phyloP scores from a whole-genome alignment of 2,797 vertebrate species.

The Karalla daura region DNA sequence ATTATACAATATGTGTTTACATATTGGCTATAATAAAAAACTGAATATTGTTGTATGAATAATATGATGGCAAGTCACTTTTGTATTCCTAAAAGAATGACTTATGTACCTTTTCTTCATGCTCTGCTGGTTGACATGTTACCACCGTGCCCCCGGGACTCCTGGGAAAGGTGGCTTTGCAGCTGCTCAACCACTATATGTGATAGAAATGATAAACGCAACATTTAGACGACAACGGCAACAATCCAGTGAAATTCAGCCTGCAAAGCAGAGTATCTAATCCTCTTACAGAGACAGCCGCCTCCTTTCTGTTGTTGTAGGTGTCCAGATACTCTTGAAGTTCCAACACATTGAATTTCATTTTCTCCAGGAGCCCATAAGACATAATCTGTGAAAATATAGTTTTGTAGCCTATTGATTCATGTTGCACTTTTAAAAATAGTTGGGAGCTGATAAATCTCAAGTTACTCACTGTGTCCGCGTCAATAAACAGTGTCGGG shows the following conservation, averaged over 20 bases:
- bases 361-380: constrained; percentile 95
- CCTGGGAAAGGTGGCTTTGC: constrained; percentile 91
- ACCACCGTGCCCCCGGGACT: constrained; percentile 87
- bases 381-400: constrained; percentile 88
- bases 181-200: constrained; percentile 93
- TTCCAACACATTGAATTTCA: constrained; percentile 98
- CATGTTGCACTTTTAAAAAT: background rate
- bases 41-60: background rate
- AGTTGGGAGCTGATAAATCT: background rate
- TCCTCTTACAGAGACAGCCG: constrained; percentile 88
- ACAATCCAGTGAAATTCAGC: background rate
- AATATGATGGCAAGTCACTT: background rate
- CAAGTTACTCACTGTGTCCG: constrained; percentile 92
- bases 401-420: constrained; percentile 9
- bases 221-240: background rate
- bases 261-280: background rate
- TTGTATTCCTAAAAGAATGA: background rate
- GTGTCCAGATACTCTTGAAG: constrained; percentile 98
- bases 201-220: constrained; percentile 15
- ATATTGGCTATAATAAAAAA: background rate
- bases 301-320: constrained; percentile 96
- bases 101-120: constrained; percentile 91
- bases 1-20: background rate
- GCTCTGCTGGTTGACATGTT: constrained; percentile 90
- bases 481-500: constrained; percentile 94